Conservation (phyloP, 37 sponge, comb jelly and placozoan genomes). For the Chondrosia reniformis region DNA sequence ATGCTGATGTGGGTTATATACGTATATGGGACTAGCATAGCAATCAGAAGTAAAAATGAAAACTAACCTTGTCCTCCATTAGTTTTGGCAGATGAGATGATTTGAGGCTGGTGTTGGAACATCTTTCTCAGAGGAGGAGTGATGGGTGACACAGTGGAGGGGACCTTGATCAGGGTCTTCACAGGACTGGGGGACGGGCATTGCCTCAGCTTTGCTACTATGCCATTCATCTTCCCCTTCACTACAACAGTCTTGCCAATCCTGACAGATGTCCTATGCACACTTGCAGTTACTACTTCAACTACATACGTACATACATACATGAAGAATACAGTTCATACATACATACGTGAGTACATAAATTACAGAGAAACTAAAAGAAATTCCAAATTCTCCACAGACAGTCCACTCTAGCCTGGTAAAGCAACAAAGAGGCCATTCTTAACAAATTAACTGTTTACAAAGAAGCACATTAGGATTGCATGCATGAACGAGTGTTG, state of each 20-base stretch:
- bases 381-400: too few relatives aligned
- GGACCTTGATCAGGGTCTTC: slow-evolving; percentile 25
- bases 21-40: too few relatives aligned
- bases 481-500: too few relatives aligned
- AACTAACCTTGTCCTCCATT: slow-evolving; percentile 2
- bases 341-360: background rate
- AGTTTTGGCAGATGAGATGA: background rate
- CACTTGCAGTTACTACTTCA: background rate
- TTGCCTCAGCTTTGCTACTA: background rate
- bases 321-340: background rate
- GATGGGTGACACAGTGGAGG: background rate
- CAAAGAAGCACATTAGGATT: too few relatives aligned
- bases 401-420: too few relatives aligned
- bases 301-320: slow-evolving; percentile 10
- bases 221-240: background rate
- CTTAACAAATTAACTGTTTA: too few relatives aligned
- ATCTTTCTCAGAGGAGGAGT: background rate
- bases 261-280: background rate
- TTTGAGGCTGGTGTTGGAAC: background rate
- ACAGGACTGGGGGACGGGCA: slow-evolving; percentile 9
- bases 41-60: too few relatives aligned
- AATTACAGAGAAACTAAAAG: background rate
- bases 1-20: too few relatives aligned
- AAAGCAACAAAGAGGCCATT: too few relatives aligned
- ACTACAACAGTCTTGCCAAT: too few relatives aligned